These are phyloP conservation scores for Lepidotrigona ventralis DNA, from an alignment of 1,140 invertebrate genomes.

Conservation along the genomic window DNA sequence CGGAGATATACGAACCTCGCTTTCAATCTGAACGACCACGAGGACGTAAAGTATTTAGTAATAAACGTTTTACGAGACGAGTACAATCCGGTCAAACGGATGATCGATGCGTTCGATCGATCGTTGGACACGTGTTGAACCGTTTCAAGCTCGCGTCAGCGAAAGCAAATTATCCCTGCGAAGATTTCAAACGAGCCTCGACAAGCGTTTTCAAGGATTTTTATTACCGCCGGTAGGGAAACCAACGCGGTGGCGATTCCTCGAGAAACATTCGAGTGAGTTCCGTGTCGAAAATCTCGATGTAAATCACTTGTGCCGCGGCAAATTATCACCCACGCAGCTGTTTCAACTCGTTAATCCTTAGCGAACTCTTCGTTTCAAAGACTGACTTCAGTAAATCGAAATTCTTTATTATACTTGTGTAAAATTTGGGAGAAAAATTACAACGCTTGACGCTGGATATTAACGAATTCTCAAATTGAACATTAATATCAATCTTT, in stretches of 20 bases:
- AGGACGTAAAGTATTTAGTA: conserved; percentile 20
- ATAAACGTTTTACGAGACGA: conserved; percentile 15
- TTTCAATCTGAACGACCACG: background rate
- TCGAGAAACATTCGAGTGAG: background rate
- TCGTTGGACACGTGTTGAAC: background rate
- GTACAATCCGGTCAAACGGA: background rate
- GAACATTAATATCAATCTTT: too few relatives aligned
- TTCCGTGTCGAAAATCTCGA: background rate
- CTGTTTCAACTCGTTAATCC: too few relatives aligned
- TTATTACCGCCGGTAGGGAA: too few relatives aligned
- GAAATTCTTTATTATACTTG: background rate
- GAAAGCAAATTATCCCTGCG: background rate
- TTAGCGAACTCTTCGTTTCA: background rate
- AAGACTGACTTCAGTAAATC: background rate
- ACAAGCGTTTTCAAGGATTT: background rate
- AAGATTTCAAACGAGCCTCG: background rate
- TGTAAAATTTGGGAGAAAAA: too few relatives aligned
- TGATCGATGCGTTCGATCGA: conserved; percentile 1
- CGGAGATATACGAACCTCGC: background rate
- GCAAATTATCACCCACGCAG: background rate
- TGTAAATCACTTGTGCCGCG: too few relatives aligned
- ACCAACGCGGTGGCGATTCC: background rate
- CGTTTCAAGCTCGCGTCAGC: background rate
- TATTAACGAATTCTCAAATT: too few relatives aligned
- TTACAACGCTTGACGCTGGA: too few relatives aligned